A percentile compares a stretch with the other conserved stretches of the same genome.
phyloP scores from a whole-genome alignment of 2,888 invertebrate genomes.

The Gastracanthus pulcherrimus region DNA sequence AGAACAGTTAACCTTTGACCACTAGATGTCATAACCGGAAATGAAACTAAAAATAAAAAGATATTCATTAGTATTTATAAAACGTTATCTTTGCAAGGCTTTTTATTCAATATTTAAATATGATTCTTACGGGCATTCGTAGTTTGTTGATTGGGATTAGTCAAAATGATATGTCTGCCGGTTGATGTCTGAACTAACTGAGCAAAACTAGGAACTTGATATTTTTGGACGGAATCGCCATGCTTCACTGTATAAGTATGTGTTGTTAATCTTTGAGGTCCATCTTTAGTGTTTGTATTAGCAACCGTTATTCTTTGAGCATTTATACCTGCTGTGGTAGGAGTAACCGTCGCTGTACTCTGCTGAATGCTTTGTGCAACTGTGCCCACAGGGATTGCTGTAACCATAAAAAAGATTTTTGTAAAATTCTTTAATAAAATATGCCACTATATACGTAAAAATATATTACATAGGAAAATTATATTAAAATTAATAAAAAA shows the following conservation, averaged over 20 bases:
- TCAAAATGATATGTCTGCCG: slow-evolving; percentile 84
- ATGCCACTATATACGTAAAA: background rate
- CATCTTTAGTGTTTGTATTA: slow-evolving; percentile 71
- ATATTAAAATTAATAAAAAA: no score
- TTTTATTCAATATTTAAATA: background rate
- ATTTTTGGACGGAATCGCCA: slow-evolving; percentile 75
- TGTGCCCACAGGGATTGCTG: slow-evolving; percentile 79
- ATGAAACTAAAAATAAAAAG: slow-evolving; percentile 65
- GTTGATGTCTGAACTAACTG: slow-evolving; percentile 86
- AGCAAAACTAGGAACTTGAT: slow-evolving; percentile 78
- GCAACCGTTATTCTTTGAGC: slow-evolving; percentile 76
- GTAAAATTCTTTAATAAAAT: slow-evolving; percentile 33
- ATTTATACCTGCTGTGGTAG: slow-evolving; percentile 69
- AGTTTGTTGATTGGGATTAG: slow-evolving; percentile 77
- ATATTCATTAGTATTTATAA: no score
- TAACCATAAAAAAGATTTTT: slow-evolving; percentile 9
- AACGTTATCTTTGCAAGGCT: no score
- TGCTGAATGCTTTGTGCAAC: slow-evolving; percentile 71
- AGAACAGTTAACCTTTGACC: slow-evolving; percentile 82
- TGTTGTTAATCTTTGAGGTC: slow-evolving; percentile 71
- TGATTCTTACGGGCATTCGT: slow-evolving; percentile 70
- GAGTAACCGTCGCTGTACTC: slow-evolving; percentile 66
- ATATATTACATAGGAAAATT: background rate
- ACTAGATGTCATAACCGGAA: slow-evolving; percentile 78
- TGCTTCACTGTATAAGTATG: slow-evolving; percentile 74